Base-by-base conservation (phyloP, 1,140 invertebrate species). In the Zaprionus nigranus region DNA sequence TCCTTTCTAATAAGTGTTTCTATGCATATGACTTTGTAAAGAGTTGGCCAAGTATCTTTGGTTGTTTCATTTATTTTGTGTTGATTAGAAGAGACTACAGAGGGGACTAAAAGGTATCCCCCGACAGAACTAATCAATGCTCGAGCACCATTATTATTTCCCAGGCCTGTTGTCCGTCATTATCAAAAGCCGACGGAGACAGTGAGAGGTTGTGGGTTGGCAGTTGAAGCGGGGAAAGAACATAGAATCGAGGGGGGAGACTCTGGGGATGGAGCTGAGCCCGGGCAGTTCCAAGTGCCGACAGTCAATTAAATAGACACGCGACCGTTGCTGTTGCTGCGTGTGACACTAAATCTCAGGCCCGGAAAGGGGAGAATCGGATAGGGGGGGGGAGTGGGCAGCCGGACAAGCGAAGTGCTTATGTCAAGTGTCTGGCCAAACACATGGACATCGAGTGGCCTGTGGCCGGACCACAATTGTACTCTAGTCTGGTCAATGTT, bases 221-320 rank as follows among this genome's bases (percentile, higher is more conserved):
- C 22, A 9, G 43, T 34, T 46, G 43, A 2, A 43, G 24, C 12
- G 24, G 53, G 11, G 2, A 20, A 34, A 34, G 9, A 11, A 34
- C 9, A 34, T 34, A 34, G 30, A 34, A 34, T 34, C 30, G 30
- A 17, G 30, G 13, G 30, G 2, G 20, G 17, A 7, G 17, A n/a
- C 9, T 22, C 9, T 2, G 46, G 36, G 57, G 30, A 34, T 34
- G 22, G 40, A 28, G 38, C 66, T 60, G 54, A 40, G n/a, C 53
- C 60, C 43, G 81, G 76, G 71, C 59, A 82, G 66, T 56, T 82
- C 77, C 81, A 88, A 87, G 84, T 90, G 78, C 82, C 81, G 85
- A 85, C 84, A 90, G 85, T 88, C 84, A 88, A 88, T 88, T 88
- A 88, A 88, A 88, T 90, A 68, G 82, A 88, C 85, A 90, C 85